These are phyloP conservation scores for Phoenoteleia sp. DNA, from an alignment of 2,888 invertebrate genomes.

Conservation along the genomic window DNA sequence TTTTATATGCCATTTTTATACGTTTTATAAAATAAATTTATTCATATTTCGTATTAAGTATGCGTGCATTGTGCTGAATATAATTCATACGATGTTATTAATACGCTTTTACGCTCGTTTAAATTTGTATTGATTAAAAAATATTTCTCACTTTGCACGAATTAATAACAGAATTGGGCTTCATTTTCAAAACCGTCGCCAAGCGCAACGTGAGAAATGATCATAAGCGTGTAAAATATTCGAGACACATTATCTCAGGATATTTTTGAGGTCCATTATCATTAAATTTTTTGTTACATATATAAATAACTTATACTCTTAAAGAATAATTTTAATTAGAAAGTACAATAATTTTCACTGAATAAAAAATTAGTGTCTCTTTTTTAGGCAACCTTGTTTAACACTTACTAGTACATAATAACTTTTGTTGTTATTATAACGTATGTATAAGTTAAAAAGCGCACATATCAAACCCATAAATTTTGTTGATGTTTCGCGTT, in stretches of 20 bases:
- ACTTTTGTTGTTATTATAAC: not conserved
- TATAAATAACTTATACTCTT: not conserved
- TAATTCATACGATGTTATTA: no score
- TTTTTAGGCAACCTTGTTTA: not conserved
- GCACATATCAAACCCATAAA: no score
- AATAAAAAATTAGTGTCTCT: constrained; percentile 1
- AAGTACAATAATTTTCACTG: not conserved
- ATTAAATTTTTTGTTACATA: not conserved
- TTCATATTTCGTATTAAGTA: no score
- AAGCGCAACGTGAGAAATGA: not conserved
- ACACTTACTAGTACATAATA: no score
- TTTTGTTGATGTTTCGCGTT: no score
- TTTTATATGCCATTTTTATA: not conserved
- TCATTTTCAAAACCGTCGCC: no score
- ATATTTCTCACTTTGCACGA: no score
- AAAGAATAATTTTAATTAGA: constrained; percentile 2
- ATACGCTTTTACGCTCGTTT: no score
- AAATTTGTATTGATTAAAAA: not conserved
- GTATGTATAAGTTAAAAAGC: not conserved
- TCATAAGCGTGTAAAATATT: not conserved
- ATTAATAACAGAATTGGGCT: no score
- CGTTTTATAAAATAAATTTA: not conserved
- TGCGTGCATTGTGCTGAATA: no score
- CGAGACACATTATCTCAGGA: not conserved
- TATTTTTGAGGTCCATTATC: not conserved